These are phyloP conservation scores for Drosophila phalerata DNA, from an alignment of 2,888 invertebrate genomes.

Conservation along the genomic window DNA sequence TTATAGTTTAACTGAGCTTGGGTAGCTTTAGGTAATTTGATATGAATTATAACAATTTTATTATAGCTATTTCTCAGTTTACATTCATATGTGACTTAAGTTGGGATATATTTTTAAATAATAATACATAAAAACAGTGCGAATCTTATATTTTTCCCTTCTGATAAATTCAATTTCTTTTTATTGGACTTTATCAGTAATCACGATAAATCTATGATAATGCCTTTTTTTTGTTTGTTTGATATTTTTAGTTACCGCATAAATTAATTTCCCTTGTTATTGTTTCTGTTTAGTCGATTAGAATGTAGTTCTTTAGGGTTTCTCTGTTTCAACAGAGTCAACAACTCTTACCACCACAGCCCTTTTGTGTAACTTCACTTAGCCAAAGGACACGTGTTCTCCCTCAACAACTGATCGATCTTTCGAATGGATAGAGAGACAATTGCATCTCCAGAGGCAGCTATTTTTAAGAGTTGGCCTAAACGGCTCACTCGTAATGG, in stretches of 20 bases:
- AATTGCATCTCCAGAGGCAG: conserved; percentile 64
- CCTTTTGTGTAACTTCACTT: conserved; percentile 5
- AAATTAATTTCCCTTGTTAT: conserved; percentile 7
- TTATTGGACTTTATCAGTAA: neutral
- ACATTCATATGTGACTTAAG: no score
- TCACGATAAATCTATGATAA: neutral
- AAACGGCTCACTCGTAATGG: conserved; percentile 48
- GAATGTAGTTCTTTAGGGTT: no score
- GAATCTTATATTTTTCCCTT: no score
- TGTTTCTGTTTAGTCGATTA: neutral
- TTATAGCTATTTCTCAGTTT: neutral
- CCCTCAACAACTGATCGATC: conserved; percentile 48
- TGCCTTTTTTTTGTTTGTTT: no score
- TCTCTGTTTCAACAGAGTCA: conserved; percentile 26
- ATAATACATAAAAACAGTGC: no score
- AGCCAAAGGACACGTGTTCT: conserved; percentile 73
- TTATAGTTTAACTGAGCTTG: neutral
- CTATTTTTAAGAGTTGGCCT: conserved; percentile 79
- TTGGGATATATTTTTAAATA: no score
- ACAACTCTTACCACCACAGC: conserved; percentile 9
- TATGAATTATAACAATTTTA: neutral
- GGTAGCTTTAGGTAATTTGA: neutral
- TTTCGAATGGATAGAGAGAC: conserved; percentile 14
- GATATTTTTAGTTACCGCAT: neutral
- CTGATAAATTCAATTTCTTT: neutral